A percentile compares a stretch with the other conserved stretches of the same genome.
Conservation (phyloP, 2,797 vertebrate species). For the Amblyraja radiata region DNA sequence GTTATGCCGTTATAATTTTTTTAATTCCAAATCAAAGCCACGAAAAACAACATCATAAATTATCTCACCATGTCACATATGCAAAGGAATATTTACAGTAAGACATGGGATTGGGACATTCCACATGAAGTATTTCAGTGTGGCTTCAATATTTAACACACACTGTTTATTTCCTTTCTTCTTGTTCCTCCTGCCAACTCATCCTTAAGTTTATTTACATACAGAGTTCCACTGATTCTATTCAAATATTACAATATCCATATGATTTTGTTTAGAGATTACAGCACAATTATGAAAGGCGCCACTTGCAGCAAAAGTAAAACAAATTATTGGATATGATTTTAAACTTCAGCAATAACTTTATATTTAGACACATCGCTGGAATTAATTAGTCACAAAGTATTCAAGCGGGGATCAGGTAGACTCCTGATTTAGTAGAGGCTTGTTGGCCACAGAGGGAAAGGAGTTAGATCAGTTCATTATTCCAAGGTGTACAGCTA, state of each 20-base stretch:
- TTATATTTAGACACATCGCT: background rate
- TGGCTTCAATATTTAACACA: background rate
- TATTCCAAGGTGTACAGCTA: background rate
- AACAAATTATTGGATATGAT: background rate
- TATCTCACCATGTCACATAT: background rate
- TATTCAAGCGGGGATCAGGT: background rate
- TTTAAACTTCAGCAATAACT: background rate
- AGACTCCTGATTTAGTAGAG: background rate
- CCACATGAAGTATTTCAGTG: background rate
- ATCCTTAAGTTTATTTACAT: background rate
- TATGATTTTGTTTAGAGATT: background rate
- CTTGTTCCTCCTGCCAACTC: background rate
- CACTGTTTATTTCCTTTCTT: background rate
- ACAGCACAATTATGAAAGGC: background rate
- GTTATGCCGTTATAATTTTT: background rate
- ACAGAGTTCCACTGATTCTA: background rate
- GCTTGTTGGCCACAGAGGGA: background rate
- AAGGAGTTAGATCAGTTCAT: background rate
- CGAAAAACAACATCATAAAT: background rate
- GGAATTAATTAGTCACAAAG: background rate
- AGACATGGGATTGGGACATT: background rate
- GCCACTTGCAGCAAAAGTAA: background rate
- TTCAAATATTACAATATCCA: background rate
- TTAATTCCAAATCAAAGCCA: background rate
- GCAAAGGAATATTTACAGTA: background rate